Evolutionary conservation across 1,140 invertebrate genomes (phyloP).

Genomic region (Ridgeia piscesae): DNA sequence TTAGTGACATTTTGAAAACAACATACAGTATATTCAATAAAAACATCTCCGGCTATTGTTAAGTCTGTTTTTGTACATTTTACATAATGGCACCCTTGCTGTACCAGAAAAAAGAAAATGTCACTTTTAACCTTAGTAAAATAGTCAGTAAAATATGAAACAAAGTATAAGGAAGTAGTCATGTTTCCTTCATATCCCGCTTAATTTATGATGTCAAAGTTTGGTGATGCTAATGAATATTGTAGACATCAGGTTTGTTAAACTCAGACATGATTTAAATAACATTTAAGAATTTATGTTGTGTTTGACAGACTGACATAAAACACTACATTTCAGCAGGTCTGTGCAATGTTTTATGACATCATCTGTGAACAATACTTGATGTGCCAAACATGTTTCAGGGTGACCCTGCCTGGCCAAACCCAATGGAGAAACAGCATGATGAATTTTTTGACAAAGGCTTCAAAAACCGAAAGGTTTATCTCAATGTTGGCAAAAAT

Average conservation of each 20-base stretch:
- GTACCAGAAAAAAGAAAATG: too few relatives aligned
- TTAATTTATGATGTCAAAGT: neutral
- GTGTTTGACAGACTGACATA: neutral
- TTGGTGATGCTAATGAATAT: neutral
- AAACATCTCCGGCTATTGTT: too few relatives aligned
- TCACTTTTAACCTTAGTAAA: too few relatives aligned
- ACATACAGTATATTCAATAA: too few relatives aligned
- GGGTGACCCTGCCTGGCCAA: slow-evolving; percentile 8
- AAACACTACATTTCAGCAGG: neutral
- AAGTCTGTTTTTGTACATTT: too few relatives aligned
- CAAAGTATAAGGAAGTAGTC: too few relatives aligned
- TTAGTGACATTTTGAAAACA: too few relatives aligned
- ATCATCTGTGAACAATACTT: too few relatives aligned
- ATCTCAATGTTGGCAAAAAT: neutral
- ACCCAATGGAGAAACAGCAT: neutral
- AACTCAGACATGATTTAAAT: neutral
- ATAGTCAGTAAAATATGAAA: too few relatives aligned
- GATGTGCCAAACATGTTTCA: neutral
- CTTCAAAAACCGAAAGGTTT: slow-evolving; percentile 10
- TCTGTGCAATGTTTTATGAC: neutral
- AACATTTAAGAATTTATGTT: neutral
- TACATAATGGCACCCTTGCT: too few relatives aligned
- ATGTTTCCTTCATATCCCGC: too few relatives aligned
- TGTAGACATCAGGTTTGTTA: neutral
- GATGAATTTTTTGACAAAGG: neutral